These are phyloP conservation scores for Candidula unifasciata DNA, from an alignment of 2,888 invertebrate genomes.

Conservation along the genomic window DNA sequence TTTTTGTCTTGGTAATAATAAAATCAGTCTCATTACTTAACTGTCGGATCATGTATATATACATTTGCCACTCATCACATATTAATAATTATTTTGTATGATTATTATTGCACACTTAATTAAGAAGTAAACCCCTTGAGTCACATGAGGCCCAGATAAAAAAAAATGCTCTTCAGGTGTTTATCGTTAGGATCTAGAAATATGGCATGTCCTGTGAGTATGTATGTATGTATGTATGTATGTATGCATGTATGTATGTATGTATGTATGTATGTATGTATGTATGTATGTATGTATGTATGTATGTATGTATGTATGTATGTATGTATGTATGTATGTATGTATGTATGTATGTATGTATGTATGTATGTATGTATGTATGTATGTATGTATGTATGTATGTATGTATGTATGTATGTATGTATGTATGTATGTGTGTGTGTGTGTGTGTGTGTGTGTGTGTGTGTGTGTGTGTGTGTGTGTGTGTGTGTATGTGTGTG, in stretches of 20 bases:
- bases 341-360: background rate
- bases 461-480: no score
- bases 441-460: background rate
- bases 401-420: conserved; percentile 31
- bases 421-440: conserved; percentile 24
- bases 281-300: conserved; percentile 4
- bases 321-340: background rate
- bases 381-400: conserved; percentile 25
- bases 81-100: no score
- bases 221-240: background rate
- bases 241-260: background rate
- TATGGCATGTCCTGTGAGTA: background rate
- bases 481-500: no score
- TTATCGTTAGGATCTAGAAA: no score
- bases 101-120: no score
- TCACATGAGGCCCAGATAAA: no score
- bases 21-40: no score
- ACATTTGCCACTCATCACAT: no score
- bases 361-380: conserved; percentile 13
- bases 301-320: conserved; percentile 36
- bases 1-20: no score
- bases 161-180: no score
- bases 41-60: no score
- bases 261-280: background rate
- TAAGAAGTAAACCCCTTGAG: no score